phyloP scores from a whole-genome alignment of 1,140 invertebrate species.

The Camponotus floridanus region DNA sequence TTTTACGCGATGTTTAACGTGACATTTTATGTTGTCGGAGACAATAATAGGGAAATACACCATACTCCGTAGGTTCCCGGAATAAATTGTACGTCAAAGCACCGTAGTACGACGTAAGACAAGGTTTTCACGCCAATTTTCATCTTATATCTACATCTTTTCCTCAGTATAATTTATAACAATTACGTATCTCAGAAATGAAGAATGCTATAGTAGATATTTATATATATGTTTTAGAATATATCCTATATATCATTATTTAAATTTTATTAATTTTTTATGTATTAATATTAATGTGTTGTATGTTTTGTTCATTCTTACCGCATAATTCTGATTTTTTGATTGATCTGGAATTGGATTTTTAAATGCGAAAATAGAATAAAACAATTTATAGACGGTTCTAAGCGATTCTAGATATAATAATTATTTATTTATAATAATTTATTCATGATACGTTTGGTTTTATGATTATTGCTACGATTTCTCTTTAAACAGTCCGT shows the following conservation, averaged over 20 bases:
- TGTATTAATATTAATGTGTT: neutral
- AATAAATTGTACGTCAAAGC: neutral
- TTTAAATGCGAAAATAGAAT: neutral
- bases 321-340: neutral
- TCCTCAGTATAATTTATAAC: neutral
- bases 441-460: neutral
- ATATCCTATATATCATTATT: neutral
- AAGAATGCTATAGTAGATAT: neutral
- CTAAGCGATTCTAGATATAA: neutral
- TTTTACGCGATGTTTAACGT: constrained; percentile 37
- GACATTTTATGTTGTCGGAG: constrained; percentile 24
- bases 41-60: constrained; percentile 29
- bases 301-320: neutral
- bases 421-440: neutral
- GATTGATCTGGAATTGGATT: neutral
- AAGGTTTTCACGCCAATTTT: constrained; percentile 18
- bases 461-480: constrained; percentile 10
- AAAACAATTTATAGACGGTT: neutral
- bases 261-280: neutral
- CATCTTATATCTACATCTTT: neutral
- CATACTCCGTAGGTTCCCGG: neutral
- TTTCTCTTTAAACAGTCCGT: neutral
- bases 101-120: neutral
- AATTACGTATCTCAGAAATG: neutral
- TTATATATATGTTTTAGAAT: neutral